Base-by-base conservation (phyloP, 2,797 vertebrate genomes). In the Alouatta caraya region DNA sequence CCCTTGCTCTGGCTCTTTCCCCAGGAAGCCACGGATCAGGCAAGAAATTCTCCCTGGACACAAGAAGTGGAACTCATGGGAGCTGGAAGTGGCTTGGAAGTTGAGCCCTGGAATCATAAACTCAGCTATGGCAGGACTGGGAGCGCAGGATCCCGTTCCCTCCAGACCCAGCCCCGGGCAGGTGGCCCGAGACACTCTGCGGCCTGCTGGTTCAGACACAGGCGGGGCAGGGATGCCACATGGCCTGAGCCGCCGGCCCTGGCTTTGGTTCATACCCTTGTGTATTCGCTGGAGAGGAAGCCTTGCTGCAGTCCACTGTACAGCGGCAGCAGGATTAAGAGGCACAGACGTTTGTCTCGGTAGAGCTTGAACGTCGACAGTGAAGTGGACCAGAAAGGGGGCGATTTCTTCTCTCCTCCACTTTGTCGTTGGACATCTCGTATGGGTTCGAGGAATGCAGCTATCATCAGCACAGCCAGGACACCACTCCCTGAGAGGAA, bases 301-400 rank as follows among this genome's bases (percentile, higher is more conserved):
- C 99, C 99, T 98, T 99, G 99, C 94, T 99, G 99, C 61, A 99
- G 99, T 39, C 99, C 99, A 48, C 99, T 99, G 99, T 99, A 99
- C 98, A 99, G 98, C 13, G 99, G 99, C 98, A 99, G 98, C 1
- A 99, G 99, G 70, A 99, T 99, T 95, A 99, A 99, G 39, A 99
- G 98, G 90, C 99, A 19, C 57, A 99, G 98, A 52, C 99, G 99
- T 96, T 98, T 99, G 98, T 99, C 99, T 98, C 98, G 98, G 90
- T 99, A 98, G 2, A 99, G 99, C 46, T 93, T 92, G 96, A 99
- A 99, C 0, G 99, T 99, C 46, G 99, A 99, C 98, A 99, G 97
- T 90, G 99, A 98, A 0, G 99, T 99, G 57, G 98, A 98, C 76
- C 98, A 99, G 93, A 99, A 97, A 0, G 99, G 98, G 22, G 88